Evolutionary conservation across 2,888 invertebrate genomes (phyloP).

Genomic region (Xestia rhomboidea): DNA sequence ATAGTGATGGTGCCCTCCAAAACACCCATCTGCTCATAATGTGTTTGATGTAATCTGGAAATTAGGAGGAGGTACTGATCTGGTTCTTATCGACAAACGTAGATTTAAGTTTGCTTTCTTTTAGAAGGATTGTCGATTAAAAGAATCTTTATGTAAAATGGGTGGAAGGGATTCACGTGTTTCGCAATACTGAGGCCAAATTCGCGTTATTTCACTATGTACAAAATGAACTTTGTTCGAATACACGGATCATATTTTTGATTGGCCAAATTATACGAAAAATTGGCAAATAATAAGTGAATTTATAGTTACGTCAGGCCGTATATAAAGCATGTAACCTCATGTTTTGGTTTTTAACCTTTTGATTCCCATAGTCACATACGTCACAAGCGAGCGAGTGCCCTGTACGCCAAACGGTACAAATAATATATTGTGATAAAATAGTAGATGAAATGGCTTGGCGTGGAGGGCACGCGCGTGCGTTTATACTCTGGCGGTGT

Average conservation of each 20-base stretch:
- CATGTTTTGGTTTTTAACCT: not conserved
- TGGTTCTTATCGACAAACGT: not conserved
- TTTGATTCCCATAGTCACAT: too few relatives aligned
- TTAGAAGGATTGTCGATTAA: not conserved
- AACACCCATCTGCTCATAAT: conserved; percentile 94
- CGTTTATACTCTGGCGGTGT: too few relatives aligned
- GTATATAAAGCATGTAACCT: not conserved
- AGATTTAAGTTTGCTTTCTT: not conserved
- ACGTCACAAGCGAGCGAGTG: too few relatives aligned
- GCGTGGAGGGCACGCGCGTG: too few relatives aligned
- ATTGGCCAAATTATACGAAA: not conserved
- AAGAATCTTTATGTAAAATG: not conserved
- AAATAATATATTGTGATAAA: too few relatives aligned
- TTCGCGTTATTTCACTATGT: too few relatives aligned
- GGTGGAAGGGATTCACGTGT: not conserved
- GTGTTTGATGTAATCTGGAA: conserved; percentile 93
- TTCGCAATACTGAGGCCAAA: not conserved
- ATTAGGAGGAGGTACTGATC: not conserved
- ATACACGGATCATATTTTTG: not conserved
- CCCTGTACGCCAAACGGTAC: too few relatives aligned
- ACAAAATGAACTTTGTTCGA: not conserved
- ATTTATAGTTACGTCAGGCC: not conserved
- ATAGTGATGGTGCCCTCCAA: conserved; percentile 90
- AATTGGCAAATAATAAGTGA: not conserved
- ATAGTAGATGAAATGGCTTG: too few relatives aligned